Evolutionary conservation across 2,797 vertebrate species (phyloP).

Genomic region (Galago senegalensis): DNA sequence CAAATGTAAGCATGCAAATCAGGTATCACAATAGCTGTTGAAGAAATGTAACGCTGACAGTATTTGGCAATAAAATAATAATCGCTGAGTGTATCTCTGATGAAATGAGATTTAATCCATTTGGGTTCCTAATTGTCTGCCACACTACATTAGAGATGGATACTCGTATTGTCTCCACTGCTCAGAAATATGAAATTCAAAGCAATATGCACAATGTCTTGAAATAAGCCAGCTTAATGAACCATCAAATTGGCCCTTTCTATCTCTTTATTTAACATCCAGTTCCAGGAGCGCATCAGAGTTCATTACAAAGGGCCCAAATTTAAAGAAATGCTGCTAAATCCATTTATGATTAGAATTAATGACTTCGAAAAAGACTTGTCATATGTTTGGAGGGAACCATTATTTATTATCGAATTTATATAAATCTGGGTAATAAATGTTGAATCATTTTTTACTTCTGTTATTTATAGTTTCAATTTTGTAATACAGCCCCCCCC

Average conservation of each 20-base stretch:
- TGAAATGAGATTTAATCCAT: slow-evolving; percentile 89
- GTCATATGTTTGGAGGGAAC: slow-evolving; percentile 83
- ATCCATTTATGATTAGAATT: slow-evolving; percentile 88
- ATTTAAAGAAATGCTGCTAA: slow-evolving; percentile 86
- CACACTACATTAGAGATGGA: slow-evolving; percentile 88
- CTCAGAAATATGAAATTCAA: slow-evolving; percentile 89
- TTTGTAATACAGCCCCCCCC: slow-evolving; percentile 28
- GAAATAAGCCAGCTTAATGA: slow-evolving; percentile 91
- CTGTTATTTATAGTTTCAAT: slow-evolving; percentile 83
- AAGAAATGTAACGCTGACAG: slow-evolving; percentile 84
- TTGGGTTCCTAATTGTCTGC: slow-evolving; percentile 90
- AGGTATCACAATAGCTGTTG: slow-evolving; percentile 81
- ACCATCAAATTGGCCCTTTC: slow-evolving; percentile 91
- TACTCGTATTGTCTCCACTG: slow-evolving; percentile 86
- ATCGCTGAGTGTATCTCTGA: slow-evolving; percentile 86
- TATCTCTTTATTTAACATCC: slow-evolving; percentile 92
- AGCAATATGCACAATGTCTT: slow-evolving; percentile 86
- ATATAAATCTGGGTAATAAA: slow-evolving; percentile 85
- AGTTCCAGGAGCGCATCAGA: slow-evolving; percentile 89
- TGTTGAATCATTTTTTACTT: slow-evolving; percentile 81
- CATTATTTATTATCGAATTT: slow-evolving; percentile 89
- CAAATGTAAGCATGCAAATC: slow-evolving; percentile 83
- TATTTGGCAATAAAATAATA: slow-evolving; percentile 89
- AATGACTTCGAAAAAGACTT: slow-evolving; percentile 88
- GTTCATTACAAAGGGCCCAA: slow-evolving; percentile 88